Evolutionary conservation across 1,140 invertebrate species (phyloP), one percentile per base, ranked within the genome.

Genomic region (Steinernema feltiae): DNA sequence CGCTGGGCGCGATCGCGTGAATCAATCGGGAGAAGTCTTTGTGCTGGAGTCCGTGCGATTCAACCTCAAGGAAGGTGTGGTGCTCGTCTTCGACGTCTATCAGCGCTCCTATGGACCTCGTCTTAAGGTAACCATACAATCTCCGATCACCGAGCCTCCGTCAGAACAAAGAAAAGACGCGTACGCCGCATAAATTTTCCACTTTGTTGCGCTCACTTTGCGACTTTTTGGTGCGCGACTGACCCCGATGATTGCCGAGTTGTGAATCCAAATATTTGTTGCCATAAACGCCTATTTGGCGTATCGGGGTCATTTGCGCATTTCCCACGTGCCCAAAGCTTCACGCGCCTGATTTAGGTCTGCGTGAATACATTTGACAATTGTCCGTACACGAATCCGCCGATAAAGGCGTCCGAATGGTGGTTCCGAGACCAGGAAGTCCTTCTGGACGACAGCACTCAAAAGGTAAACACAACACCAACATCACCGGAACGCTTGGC

Each of bases 21-120:
- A 82, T 29, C 81, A 78, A 32, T 73, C 74, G 21, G 32, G 48
- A 15, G 81, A 78, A 72, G 79, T 82, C 17, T 82, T 82, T 53
- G 81, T 82, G 27, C 70, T 82, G 3, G 81, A 82, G 31, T 82
- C 81, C n/a, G 29, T 79, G 17, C 17, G 29, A 15, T 72, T 82
- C 30, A 17, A 30, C 15, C 30, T 75, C 3, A 32, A 74, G 17
- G 71, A 83, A 35, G 63, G 75, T 1, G 63, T 79, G 24, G 32
- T 75, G 17, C 69, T 82, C 30, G 71, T 80, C 18, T 82, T 82
- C 63, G 81, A 82, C 53, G 69, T 82, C 12, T 82, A 79, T 71
- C 81, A 83, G 48, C 81, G 81, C 1, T 82, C 81, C 18, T 69
- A 80, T 7, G 81, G 81, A 30, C 82, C 82, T 69, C 72, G 81